Conservation (phyloP, 2,888 invertebrate species). For the Andrena fulva region DNA sequence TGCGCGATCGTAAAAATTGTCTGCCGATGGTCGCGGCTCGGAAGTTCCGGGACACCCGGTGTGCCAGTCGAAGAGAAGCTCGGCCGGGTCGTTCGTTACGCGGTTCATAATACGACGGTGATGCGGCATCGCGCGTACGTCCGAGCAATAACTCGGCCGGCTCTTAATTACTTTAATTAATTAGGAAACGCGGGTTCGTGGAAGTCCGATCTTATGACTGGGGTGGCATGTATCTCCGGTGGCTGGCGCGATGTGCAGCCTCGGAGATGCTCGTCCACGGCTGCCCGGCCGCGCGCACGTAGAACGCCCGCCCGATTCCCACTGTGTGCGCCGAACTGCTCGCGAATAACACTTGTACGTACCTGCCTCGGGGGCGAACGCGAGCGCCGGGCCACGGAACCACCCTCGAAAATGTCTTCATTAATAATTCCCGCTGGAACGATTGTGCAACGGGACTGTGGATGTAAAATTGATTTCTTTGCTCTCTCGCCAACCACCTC, state of each 20-base stretch:
- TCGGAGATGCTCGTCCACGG: slow-evolving; percentile 24
- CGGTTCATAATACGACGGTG: slow-evolving; percentile 71
- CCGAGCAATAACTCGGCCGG: slow-evolving; percentile 79
- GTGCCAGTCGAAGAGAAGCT: slow-evolving; percentile 49
- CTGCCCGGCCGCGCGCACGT: neutral
- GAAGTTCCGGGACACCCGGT: slow-evolving; percentile 27
- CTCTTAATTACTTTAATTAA: slow-evolving; percentile 82
- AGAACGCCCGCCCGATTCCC: neutral
- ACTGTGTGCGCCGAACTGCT: slow-evolving; percentile 3
- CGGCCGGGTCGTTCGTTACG: slow-evolving; percentile 66
- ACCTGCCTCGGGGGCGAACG: neutral
- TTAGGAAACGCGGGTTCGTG: slow-evolving; percentile 81
- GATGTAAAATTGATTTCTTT: slow-evolving; percentile 54
- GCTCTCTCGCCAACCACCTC: slow-evolving; percentile 8
- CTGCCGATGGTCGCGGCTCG: neutral
- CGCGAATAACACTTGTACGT: slow-evolving; percentile 14
- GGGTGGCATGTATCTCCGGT: slow-evolving; percentile 72
- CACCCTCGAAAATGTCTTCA: slow-evolving; percentile 60
- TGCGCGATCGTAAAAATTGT: slow-evolving; percentile 8
- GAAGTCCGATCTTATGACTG: slow-evolving; percentile 79
- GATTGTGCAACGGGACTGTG: slow-evolving; percentile 42
- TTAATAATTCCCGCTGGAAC: slow-evolving; percentile 65
- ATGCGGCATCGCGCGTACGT: slow-evolving; percentile 65
- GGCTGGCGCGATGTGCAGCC: slow-evolving; percentile 20
- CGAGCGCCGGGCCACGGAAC: slow-evolving; percentile 26